phyloP scores from a whole-genome alignment of 1,140 invertebrate species.

The Amyelois transitella region DNA sequence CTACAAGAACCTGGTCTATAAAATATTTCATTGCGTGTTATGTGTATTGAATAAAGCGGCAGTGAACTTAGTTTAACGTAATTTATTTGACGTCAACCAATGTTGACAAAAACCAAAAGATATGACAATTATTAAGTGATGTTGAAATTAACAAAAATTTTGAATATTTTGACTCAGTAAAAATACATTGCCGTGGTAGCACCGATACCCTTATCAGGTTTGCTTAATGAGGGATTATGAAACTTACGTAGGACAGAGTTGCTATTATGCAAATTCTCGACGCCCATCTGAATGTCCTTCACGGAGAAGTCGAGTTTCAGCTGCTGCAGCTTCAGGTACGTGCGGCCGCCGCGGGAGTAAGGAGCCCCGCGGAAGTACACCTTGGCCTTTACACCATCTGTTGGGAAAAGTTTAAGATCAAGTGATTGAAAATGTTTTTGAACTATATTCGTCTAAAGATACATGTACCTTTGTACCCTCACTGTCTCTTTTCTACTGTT shows the following conservation, averaged over 20 bases:
- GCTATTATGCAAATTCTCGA: slow-evolving; percentile 85
- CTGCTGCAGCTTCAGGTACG: slow-evolving; percentile 81
- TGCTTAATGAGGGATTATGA: background rate
- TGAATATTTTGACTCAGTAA: too few species aligned
- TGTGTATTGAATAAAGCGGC: too few species aligned
- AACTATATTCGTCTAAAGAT: background rate
- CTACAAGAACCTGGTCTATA: too few species aligned
- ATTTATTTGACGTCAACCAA: too few species aligned
- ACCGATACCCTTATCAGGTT: too few species aligned
- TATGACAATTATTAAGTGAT: too few species aligned
- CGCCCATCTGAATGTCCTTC: slow-evolving; percentile 86
- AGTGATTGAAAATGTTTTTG: background rate
- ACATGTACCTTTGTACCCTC: background rate
- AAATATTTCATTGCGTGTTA: too few species aligned
- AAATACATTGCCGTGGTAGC: too few species aligned
- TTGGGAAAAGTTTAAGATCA: background rate
- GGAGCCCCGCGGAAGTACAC: slow-evolving; percentile 84
- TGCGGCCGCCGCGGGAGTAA: slow-evolving; percentile 75
- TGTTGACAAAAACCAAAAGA: too few species aligned
- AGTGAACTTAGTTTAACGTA: too few species aligned
- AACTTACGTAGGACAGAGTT: slow-evolving; percentile 85
- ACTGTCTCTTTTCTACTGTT: background rate
- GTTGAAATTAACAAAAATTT: too few species aligned
- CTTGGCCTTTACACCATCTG: slow-evolving; percentile 88
- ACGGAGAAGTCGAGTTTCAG: slow-evolving; percentile 89